A percentile compares a stretch with the other conserved stretches of the same genome.
These are phyloP conservation scores for Rotaria sp. DNA, from an alignment of 2,888 invertebrate genomes.

Conservation along the genomic window DNA sequence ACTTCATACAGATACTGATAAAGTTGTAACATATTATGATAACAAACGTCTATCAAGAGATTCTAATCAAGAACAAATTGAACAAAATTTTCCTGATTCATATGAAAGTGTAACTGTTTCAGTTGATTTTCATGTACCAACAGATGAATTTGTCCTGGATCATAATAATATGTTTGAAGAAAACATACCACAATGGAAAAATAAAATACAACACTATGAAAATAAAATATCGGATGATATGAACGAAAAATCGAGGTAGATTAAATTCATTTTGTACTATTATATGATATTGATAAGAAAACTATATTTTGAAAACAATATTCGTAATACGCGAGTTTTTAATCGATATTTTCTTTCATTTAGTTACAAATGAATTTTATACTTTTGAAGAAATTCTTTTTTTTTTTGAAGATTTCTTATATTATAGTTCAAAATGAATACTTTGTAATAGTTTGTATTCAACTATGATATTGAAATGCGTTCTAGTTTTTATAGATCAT, in stretches of 20 bases:
- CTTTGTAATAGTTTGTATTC: too few species aligned
- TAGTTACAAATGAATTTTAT: too few species aligned
- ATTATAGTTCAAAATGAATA: too few species aligned
- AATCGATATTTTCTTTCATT: too few species aligned
- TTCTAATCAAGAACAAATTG: neutral
- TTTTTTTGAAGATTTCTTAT: too few species aligned
- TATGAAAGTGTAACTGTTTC: slow-evolving; percentile 27
- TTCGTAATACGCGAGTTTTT: too few species aligned
- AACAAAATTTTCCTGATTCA: neutral
- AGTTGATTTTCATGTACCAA: neutral
- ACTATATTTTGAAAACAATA: too few species aligned
- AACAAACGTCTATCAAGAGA: neutral
- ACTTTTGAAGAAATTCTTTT: too few species aligned
- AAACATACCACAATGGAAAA: neutral
- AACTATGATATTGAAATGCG: too few species aligned
- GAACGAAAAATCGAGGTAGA: neutral
- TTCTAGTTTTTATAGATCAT: too few species aligned
- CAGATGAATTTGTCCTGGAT: neutral
- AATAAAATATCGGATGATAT: neutral
- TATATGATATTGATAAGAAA: too few species aligned
- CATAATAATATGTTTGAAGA: neutral
- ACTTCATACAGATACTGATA: neutral
- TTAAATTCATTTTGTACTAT: neutral
- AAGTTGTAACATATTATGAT: neutral
- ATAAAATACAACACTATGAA: neutral